These are phyloP conservation scores for Dorcus hopei DNA, from an alignment of 2,888 invertebrate species.

Conservation along the genomic window DNA sequence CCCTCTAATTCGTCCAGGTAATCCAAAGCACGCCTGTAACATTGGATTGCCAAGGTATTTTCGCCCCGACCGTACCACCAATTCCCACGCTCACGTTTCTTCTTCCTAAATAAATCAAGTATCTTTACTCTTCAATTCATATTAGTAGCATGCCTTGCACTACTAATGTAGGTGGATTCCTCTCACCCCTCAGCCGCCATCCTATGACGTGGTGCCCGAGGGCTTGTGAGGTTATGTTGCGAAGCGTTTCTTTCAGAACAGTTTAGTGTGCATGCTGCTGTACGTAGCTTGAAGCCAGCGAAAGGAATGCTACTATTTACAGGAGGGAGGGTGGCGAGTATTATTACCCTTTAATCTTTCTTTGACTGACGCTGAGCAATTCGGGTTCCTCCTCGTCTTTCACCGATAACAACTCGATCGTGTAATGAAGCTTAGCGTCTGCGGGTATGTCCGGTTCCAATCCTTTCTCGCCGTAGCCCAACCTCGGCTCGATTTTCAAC, in stretches of 20 bases:
- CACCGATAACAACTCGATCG: slow-evolving; percentile 67
- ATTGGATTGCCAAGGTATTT: slow-evolving; percentile 75
- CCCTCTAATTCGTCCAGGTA: slow-evolving; percentile 73
- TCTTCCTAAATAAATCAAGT: slow-evolving; percentile 52
- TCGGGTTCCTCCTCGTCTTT: slow-evolving; percentile 68
- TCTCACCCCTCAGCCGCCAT: no score
- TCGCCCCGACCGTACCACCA: slow-evolving; percentile 87
- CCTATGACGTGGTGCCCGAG: no score
- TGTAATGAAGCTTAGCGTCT: slow-evolving; percentile 65
- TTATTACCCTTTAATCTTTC: slow-evolving; percentile 72
- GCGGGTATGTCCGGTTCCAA: slow-evolving; percentile 65
- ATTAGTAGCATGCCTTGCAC: no score
- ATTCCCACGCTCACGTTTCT: slow-evolving; percentile 83
- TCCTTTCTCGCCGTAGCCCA: slow-evolving; percentile 79
- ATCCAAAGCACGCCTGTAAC: slow-evolving; percentile 82
- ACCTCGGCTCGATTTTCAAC: slow-evolving; percentile 70
- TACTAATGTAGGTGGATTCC: no score
- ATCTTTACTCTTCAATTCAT: background rate
- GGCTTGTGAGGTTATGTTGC: no score
- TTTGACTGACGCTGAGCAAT: slow-evolving; percentile 60
- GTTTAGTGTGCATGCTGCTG: no score
- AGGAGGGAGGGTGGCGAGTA: no score
- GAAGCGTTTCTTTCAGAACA: no score
- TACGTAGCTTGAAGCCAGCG: no score
- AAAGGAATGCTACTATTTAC: no score